Conservation (phyloP, 2,888 invertebrate species). For the Cosmia pyralina region DNA sequence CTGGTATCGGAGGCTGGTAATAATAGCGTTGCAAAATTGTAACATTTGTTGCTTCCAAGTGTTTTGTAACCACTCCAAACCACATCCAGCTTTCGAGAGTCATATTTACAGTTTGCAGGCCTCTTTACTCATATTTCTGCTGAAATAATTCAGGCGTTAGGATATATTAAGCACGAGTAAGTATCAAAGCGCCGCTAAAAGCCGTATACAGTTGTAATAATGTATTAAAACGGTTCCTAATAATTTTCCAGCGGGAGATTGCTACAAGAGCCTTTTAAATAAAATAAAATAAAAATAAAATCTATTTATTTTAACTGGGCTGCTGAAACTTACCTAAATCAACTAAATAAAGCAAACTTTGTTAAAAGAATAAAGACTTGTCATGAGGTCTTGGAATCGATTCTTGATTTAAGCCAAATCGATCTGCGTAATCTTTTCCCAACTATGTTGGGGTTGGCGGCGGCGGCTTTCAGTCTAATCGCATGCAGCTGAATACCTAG, state of each 20-base stretch:
- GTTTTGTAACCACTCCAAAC: constrained; percentile 1
- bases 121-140: constrained; percentile 29
- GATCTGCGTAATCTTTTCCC: too few relatives aligned
- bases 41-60: neutral
- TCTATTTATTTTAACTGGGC: too few relatives aligned
- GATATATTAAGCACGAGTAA: constrained; percentile 23
- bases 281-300: too few relatives aligned
- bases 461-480: too few relatives aligned
- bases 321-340: neutral
- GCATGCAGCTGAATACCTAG: too few relatives aligned
- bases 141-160: constrained; percentile 30
- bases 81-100: neutral
- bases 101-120: constrained; percentile 13
- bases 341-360: neutral
- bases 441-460: too few relatives aligned
- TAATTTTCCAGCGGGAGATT: neutral
- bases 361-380: neutral
- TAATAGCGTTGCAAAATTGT: neutral
- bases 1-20: too few relatives aligned
- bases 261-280: neutral
- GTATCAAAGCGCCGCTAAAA: constrained; percentile 4
- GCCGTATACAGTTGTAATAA: constrained; percentile 10
- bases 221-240: constrained; percentile 2
- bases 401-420: neutral
- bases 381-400: neutral